phyloP scores from a whole-genome alignment of 2,888 invertebrate genomes.

The Pyrocoelia pectoralis region DNA sequence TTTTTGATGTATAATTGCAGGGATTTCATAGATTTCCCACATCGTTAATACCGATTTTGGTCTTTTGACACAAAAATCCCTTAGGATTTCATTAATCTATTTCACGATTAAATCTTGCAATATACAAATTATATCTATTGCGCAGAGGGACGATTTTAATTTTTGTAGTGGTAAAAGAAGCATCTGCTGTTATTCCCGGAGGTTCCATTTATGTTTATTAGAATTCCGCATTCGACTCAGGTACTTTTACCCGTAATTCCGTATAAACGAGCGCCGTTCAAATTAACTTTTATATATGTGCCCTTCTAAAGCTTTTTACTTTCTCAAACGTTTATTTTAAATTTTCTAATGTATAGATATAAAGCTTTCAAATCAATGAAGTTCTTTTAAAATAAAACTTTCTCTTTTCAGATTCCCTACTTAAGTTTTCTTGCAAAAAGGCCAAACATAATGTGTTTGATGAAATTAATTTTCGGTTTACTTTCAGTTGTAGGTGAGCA shows the following conservation, averaged over 20 bases:
- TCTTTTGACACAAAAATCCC: no score
- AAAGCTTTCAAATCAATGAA: not conserved
- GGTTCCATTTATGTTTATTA: conserved; percentile 36
- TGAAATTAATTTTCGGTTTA: no score
- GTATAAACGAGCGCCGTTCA: conserved; percentile 34
- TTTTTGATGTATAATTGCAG: no score
- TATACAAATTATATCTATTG: not conserved
- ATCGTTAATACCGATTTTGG: no score
- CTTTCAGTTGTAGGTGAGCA: no score
- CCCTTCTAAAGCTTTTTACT: conserved; percentile 17
- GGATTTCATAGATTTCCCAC: no score
- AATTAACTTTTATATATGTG: conserved; percentile 33
- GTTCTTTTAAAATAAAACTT: not conserved
- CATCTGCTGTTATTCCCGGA: conserved; percentile 27
- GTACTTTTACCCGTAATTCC: conserved; percentile 33
- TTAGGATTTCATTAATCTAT: no score
- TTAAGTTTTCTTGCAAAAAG: no score
- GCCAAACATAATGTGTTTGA: no score
- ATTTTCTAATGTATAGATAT: conserved; percentile 4
- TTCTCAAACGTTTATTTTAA: conserved; percentile 13
- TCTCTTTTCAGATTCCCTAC: no score
- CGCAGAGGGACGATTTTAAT: conserved; percentile 32
- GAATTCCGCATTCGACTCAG: conserved; percentile 31
- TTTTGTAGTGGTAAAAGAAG: conserved; percentile 27
- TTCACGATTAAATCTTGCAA: no score